Evolutionary conservation across 2,888 invertebrate genomes (phyloP), one percentile per base, ranked within the genome.

Genomic region (Drosophila pegasa): DNA sequence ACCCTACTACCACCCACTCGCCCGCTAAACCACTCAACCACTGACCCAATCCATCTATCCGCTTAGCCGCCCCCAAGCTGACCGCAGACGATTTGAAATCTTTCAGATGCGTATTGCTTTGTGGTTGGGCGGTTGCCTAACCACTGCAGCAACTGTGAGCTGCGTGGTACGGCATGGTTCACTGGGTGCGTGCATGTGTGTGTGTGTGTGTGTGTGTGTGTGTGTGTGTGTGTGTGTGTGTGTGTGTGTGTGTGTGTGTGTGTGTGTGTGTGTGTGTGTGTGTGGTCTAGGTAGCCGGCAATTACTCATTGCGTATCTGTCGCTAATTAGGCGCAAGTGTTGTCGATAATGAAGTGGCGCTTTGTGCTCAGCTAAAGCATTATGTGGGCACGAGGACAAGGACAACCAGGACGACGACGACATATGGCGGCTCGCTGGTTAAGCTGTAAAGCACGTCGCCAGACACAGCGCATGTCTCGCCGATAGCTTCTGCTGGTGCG

Each of bases 381-480:
- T 65, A 70, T 69, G 62, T 62, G 50, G 22, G 33, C 50, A 31
- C 14, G 31, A 33, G 48, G 33, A 31, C 47, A 43, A 55, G 41
- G 12, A n/a, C 47, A 57, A 38, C 25, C 40, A 47, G 25, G 29
- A 29, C 60, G 40, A 16, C 47, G 29, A 16, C n/a, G 58, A 74
- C 65, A 74, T 66, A 71, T 75, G 62, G 48, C 54, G 45, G 29
- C 38, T 29, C 54, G 47, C 87, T 80, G 75, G 66, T 83, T 80
- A 78, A 87, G 81, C 81, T 84, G 87, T 87, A 70, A 77, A 68
- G 81, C 83, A 83, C 87, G 87, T 87, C 71, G 51, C 38, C 62
- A 68, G 69, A 87, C 64, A 74, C 60, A 50, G 29, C 18, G 40
- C 59, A 45, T 59, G 27, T 48, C 20, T 45, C 35, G 43, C 41